A percentile compares a stretch with the other conserved stretches of the same genome.
Evolutionary conservation across 2,888 invertebrate species (phyloP).

Genomic region (Lamellibrachia satsuma): DNA sequence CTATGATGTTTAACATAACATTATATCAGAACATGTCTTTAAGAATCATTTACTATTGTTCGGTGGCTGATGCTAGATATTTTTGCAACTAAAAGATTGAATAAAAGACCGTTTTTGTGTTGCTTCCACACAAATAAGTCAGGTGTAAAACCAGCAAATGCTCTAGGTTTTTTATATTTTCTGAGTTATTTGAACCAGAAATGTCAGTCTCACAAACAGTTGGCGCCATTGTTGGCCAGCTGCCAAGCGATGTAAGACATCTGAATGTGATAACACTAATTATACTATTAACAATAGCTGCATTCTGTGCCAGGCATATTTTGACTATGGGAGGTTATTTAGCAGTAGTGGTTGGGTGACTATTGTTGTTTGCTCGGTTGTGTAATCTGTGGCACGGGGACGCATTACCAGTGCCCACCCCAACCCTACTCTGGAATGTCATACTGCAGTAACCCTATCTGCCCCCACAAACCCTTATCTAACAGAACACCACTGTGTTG

Average conservation of each 20-base stretch:
- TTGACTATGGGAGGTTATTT: neutral
- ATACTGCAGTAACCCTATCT: neutral
- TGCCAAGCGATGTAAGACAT: neutral
- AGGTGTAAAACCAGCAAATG: neutral
- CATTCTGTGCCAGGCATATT: neutral
- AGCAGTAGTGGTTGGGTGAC: neutral
- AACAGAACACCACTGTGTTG: neutral
- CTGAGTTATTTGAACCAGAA: neutral
- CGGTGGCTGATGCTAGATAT: neutral
- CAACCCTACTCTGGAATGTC: neutral
- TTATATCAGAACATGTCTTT: neutral
- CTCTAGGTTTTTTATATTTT: neutral
- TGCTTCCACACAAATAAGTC: neutral
- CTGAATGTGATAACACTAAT: neutral
- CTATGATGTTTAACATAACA: no score
- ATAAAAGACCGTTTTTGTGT: neutral
- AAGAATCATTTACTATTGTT: neutral
- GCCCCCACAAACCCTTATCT: neutral
- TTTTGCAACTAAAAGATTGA: neutral
- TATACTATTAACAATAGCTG: neutral
- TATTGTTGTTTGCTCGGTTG: neutral
- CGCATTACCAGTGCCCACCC: neutral
- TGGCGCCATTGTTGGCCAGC: neutral
- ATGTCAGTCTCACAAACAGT: neutral
- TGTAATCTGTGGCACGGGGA: neutral